Conservation (phyloP, 2,888 invertebrate genomes). For the Anagyrus pseudococci region DNA sequence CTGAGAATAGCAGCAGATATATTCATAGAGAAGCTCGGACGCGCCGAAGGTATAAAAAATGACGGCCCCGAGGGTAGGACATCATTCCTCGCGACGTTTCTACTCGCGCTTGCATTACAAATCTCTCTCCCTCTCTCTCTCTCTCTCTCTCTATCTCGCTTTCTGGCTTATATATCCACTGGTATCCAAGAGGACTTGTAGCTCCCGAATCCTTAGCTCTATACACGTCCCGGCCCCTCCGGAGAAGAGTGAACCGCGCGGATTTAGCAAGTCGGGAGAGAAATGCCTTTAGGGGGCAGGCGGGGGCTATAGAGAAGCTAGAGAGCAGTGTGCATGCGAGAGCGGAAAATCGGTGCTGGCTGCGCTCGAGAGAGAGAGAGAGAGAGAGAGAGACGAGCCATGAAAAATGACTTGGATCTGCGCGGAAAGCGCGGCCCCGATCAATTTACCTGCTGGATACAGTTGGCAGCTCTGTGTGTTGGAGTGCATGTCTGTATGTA, state of each 20-base stretch:
- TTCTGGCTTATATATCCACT: background rate
- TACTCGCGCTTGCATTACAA: no score
- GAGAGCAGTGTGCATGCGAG: background rate
- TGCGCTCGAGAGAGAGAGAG: background rate
- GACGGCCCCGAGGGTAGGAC: constrained; percentile 11
- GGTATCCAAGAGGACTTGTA: background rate
- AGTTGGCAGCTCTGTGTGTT: no score
- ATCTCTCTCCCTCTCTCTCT: no score
- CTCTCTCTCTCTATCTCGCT: no score
- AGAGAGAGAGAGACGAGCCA: background rate
- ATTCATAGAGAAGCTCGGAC: background rate
- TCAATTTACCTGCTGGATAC: no score
- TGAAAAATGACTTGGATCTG: constrained; percentile 14
- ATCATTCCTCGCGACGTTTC: constrained; percentile 17
- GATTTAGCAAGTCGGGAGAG: background rate
- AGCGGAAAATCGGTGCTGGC: constrained; percentile 16
- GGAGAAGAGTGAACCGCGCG: no score
- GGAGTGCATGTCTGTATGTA: no score
- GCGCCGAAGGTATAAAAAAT: constrained; percentile 13
- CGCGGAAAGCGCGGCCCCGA: no score
- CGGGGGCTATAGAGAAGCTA: background rate
- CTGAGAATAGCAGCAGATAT: no score
- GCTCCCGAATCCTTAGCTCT: no score
- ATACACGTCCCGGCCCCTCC: no score
- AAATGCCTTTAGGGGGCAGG: background rate